Conservation (phyloP, 2,797 vertebrate species). For the Propithecus deckenii region DNA sequence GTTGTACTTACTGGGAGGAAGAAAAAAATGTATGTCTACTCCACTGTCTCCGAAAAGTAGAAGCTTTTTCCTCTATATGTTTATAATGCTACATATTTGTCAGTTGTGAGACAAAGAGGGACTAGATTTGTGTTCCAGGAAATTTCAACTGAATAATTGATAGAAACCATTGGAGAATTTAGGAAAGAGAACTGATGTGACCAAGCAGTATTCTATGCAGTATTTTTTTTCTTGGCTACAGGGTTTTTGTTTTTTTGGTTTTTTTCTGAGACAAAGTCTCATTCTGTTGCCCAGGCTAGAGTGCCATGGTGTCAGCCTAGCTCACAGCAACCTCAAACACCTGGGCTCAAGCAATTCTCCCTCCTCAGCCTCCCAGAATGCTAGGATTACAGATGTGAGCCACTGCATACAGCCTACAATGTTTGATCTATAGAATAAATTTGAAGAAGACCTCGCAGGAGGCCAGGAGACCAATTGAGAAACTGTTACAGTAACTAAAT, state of each 20-base stretch:
- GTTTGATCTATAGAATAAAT: background rate
- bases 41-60: background rate
- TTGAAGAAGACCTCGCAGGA: background rate
- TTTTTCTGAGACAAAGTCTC: too few relatives aligned
- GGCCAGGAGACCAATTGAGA: background rate
- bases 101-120: background rate
- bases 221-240: background rate
- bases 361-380: too few relatives aligned
- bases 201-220: background rate
- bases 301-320: too few relatives aligned
- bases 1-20: background rate
- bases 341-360: too few relatives aligned
- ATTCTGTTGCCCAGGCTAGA: too few relatives aligned
- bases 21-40: background rate
- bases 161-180: background rate
- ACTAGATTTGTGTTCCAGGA: background rate
- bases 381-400: too few relatives aligned
- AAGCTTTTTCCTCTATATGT: background rate
- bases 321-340: too few relatives aligned
- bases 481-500: background rate
- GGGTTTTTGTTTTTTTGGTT: background rate
- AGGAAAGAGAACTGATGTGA: background rate
- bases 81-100: background rate
- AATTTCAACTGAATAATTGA: background rate
- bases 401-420: background rate